These are phyloP conservation scores for Apis florea DNA, from an alignment of 1,140 invertebrate genomes.

Conservation along the genomic window DNA sequence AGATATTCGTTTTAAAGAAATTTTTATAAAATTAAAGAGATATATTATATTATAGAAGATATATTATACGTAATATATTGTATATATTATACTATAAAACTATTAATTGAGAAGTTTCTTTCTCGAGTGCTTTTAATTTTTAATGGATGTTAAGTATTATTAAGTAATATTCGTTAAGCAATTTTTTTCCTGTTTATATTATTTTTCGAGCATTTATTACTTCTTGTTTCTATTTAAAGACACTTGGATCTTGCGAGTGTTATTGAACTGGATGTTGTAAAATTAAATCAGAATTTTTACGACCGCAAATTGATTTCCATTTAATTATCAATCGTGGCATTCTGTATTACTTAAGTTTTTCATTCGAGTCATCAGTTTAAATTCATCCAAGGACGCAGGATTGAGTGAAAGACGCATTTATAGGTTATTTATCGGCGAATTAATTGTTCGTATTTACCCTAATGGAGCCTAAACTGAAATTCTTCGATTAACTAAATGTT, in stretches of 20 bases:
- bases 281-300: background rate
- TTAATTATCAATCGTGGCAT: background rate
- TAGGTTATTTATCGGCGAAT: background rate
- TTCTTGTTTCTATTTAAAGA: background rate
- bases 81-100: no score
- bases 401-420: background rate
- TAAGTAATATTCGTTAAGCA: no score
- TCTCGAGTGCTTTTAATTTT: no score
- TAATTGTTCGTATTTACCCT: background rate
- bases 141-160: no score
- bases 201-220: background rate
- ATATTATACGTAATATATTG: no score
- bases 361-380: background rate
- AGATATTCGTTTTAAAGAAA: no score
- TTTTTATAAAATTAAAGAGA: no score
- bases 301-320: background rate
- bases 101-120: no score
- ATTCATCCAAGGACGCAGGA: background rate
- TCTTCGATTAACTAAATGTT: background rate
- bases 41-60: no score
- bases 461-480: background rate
- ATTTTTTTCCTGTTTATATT: no score
- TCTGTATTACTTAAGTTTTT: background rate
- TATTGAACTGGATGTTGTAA: background rate
- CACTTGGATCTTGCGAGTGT: background rate